These are phyloP conservation scores for Charaxes varanes DNA, from an alignment of 1,140 invertebrate genomes.

Conservation along the genomic window DNA sequence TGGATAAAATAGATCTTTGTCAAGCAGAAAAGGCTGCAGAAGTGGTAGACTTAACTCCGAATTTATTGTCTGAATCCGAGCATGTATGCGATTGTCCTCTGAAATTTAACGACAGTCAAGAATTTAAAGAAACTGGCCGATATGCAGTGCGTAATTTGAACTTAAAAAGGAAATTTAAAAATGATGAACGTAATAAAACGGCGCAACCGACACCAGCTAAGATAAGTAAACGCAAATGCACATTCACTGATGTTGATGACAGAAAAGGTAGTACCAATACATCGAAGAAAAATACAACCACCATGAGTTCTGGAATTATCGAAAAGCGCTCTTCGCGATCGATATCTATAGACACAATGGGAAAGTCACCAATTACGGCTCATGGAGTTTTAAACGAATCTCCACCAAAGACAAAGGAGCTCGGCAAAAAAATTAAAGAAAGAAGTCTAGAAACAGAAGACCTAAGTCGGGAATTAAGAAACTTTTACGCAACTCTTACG, in stretches of 20 bases:
- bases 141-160: too few relatives aligned
- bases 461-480: slow-evolving; percentile 26
- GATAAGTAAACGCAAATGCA: too few relatives aligned
- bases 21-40: slow-evolving; percentile 11
- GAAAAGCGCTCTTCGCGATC: too few relatives aligned
- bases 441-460: slow-evolving; percentile 36
- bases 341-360: slow-evolving; percentile 36
- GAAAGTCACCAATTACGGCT: slow-evolving; percentile 40
- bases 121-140: too few relatives aligned
- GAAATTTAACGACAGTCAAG: slow-evolving; percentile 20
- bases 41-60: slow-evolving; percentile 29
- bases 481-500: slow-evolving; percentile 33
- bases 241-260: too few relatives aligned
- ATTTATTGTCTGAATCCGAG: slow-evolving; percentile 33
- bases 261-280: too few relatives aligned
- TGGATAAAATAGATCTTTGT: slow-evolving; percentile 39
- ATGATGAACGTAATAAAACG: too few relatives aligned
- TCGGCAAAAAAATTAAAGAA: slow-evolving; percentile 23
- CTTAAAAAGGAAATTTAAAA: too few relatives aligned
- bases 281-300: too few relatives aligned
- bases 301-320: too few relatives aligned
- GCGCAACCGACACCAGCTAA: too few relatives aligned
- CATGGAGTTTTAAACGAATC: slow-evolving; percentile 37
- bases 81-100: slow-evolving; percentile 20
- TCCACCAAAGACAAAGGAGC: slow-evolving; percentile 28